Evolutionary conservation across 2,888 invertebrate species (phyloP), one percentile per base, ranked within the genome.

Genomic region (Cephus rjabovi): DNA sequence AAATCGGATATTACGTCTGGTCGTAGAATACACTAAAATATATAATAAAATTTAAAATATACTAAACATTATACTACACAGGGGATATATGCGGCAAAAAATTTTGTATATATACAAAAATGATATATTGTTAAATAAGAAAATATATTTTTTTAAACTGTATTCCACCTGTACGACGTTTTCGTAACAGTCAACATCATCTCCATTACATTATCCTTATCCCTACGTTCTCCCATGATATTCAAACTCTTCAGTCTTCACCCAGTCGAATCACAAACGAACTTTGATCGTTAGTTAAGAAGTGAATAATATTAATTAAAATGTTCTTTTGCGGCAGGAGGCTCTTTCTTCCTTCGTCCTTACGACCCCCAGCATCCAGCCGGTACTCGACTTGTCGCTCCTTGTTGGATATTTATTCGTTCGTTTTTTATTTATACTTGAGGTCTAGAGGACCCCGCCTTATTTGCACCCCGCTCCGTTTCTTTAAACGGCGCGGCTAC

Each of bases 281-380:
- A 80, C 80, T 90, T 90, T 90, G 90, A 90, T 90, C 89, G 88
- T 89, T 85, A 83, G 87, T 87, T 87, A 88, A 88, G 88, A 88
- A 90, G 90, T 88, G 88, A 90, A 90, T 90, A 89, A 90, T 91
- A 89, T 91, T 91, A 91, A 91, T 91, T 90, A 91, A 90, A 91
- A 90, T 88, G 89, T 88, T 88, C 89, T 88, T 89, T 90, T 84
- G 87, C 87, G 85, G 85, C 77, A 85, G 81, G 81, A n/a, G 74
- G 74, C 75, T 69, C 74, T 75, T 78, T 70, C 78, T 75, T 69
- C 69, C 33, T 31, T 31, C 56, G 56, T 56, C 56, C 56, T 56
- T 56, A 30, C 69, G 30, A 12, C 33, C 12, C 68, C 68, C 34
- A 30, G 74, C 74, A 37, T 37, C 81, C 82, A 84, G 84, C 80